Conservation (phyloP, 1,140 invertebrate genomes). For the Trachymyrmex cornetzi region DNA sequence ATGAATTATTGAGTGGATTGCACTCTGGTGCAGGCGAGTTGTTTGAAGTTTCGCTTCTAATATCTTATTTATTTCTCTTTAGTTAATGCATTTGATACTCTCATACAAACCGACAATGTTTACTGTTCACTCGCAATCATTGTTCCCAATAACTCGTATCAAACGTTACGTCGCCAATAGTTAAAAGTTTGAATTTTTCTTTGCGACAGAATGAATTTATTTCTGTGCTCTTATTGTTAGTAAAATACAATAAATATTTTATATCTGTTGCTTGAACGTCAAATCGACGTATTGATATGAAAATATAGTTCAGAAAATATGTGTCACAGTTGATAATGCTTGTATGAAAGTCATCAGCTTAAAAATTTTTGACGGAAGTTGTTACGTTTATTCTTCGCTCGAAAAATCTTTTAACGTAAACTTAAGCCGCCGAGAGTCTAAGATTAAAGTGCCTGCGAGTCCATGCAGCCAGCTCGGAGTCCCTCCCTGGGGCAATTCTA, state of each 20-base stretch:
- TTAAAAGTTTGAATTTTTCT: conserved; percentile 20
- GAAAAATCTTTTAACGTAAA: conserved; percentile 71
- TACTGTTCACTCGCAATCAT: conserved; percentile 34
- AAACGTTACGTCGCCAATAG: not conserved
- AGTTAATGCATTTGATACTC: conserved; percentile 34
- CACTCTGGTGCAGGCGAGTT: conserved; percentile 27
- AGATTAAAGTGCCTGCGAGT: conserved; percentile 81
- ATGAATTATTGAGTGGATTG: conserved; percentile 67
- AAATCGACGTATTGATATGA: not conserved
- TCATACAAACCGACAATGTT: conserved; percentile 4
- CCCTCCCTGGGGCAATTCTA: conserved; percentile 75
- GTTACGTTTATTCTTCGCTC: conserved; percentile 43
- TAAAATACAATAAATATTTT: not conserved
- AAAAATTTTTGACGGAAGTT: conserved; percentile 78
- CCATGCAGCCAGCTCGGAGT: conserved; percentile 73
- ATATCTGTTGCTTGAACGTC: not conserved
- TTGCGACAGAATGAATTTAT: not conserved
- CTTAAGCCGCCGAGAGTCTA: conserved; percentile 79
- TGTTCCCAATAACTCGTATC: not conserved
- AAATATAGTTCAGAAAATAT: conserved; percentile 15
- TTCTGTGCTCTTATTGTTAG: not conserved
- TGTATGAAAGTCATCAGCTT: conserved; percentile 48
- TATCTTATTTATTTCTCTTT: conserved; percentile 54
- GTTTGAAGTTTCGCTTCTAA: conserved; percentile 52
- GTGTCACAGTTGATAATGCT: not conserved